A percentile compares a stretch with the other conserved stretches of the same genome.
phyloP scores from a whole-genome alignment of 2,888 invertebrate genomes.

The Tachina fera region DNA sequence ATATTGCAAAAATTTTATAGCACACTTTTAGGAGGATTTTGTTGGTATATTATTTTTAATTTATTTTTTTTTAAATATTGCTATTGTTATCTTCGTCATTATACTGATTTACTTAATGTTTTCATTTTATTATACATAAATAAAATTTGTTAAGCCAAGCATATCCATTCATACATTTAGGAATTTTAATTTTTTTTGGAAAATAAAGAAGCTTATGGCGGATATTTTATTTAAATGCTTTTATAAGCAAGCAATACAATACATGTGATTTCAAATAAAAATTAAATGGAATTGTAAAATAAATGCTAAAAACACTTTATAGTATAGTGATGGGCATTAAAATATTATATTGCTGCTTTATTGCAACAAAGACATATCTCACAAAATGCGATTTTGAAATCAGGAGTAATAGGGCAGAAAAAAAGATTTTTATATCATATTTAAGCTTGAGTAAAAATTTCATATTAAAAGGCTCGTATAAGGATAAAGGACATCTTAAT shows the following conservation, averaged over 20 bases:
- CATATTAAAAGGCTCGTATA: too few species aligned
- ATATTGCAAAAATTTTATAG: conserved; percentile 44
- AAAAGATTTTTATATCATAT: too few species aligned
- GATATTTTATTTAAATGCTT: conserved; percentile 13
- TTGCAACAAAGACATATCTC: too few species aligned
- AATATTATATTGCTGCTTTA: neutral
- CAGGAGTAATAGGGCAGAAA: too few species aligned
- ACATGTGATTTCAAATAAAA: neutral
- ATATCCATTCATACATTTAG: conserved; percentile 13
- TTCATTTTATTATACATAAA: conserved; percentile 9
- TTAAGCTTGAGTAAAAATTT: too few species aligned
- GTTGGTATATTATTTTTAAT: neutral
- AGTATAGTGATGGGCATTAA: neutral
- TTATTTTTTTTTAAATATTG: conserved; percentile 25
- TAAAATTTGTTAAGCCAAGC: neutral
- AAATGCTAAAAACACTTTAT: neutral
- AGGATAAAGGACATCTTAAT: too few species aligned
- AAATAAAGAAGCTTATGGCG: conserved; percentile 6
- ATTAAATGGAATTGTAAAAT: neutral
- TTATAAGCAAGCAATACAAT: neutral
- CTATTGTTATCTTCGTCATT: conserved; percentile 13
- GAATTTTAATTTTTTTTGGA: neutral
- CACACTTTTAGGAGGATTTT: conserved; percentile 53
- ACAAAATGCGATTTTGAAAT: too few species aligned
- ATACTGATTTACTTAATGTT: conserved; percentile 8